Base-by-base conservation (phyloP, 1,140 invertebrate genomes). In the Drosophila cardini region DNA sequence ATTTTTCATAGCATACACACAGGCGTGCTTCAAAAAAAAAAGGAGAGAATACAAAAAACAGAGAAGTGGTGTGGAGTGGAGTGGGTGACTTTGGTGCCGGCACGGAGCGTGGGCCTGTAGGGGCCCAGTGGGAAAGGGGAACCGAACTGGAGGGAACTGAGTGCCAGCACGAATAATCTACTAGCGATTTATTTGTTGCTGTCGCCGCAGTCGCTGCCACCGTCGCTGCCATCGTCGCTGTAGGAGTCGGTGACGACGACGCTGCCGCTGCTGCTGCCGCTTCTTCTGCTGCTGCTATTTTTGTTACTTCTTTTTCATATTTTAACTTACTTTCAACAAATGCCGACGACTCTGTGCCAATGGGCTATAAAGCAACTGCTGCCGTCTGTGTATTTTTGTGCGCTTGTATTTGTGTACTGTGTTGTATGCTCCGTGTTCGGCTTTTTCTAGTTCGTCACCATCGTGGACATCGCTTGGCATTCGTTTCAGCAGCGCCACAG, bases 1-100 rank as follows among this genome's bases (percentile, higher is more conserved):
- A 87, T 89, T 87, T 87, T 87, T 87, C 74, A 80, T 87, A 77
- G 83, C 83, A 87, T 87, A 87, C 83, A 89, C 76, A 89, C 83
- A 62, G 80, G 76, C 79, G 84, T 73, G 76, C 46, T 43, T 65
- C 63, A 63, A 69, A 78, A 83, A 64, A 76, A n/a, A 26, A 26
- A 26, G 21, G 21, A 26, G 21, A 26, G 21, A 26, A 26, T 26
- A 5, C 4, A 26, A 26, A 26, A 26, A 26, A 26, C n/a, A n/a
- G n/a, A 26, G 1, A 3, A 26, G 21, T 26, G 1, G 21, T 4
- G 21, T 26, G 21, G 21, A 3, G 21, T 26, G 60, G 72, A 71
- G 42, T 63, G 71, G 63, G 53, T 26, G 48, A 15, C 13, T 13
- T 3, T 9, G 52, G 52, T 34, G 50, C 30, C 30, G 15, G 50